Evolutionary conservation across 1,140 invertebrate species (phyloP), one percentile per base, ranked within the genome.

Genomic region (Pogonognathellus flavescens): DNA sequence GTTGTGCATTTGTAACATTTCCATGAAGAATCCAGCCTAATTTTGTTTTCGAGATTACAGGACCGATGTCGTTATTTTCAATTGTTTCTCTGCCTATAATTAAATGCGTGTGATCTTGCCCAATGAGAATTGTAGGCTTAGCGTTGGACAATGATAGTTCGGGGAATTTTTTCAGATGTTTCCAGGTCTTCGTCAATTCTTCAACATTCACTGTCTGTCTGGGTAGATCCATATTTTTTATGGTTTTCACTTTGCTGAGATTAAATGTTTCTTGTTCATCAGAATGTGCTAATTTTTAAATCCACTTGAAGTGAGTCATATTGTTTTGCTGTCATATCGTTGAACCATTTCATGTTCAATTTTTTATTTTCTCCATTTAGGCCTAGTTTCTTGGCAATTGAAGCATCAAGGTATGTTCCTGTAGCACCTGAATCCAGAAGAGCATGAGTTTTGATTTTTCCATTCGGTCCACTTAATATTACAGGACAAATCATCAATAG

Each of bases 1-100:
- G n/a, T n/a, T 31, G 5, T 31, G 50, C 41, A n/a, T 18, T 4
- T 18, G 5, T 16, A 14, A 11, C 49, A 49, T 82, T 82, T 14
- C 82, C 82, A 62, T 83, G 82, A 60, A 83, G 14, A 8, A 83
- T 55, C 82, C 82, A 83, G 52, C 53, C 82, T 53, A 83, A 62
- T 20, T 7, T n/a, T 10, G 82, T 83, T 16, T 52, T 18, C 8
- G 41, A 3, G 6, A 41, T 41, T 41, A 41, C 31, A 3, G 31
- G 31, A 41, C 31, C 31, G 6, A 3, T 41, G 2, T 41, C 6
- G 6, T 41, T 1, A 41, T 3, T 41, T 41, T 41, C 31, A 3
- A 41, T 41, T 1, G 1, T 41, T 41, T 41, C 31, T 41, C 31
- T 41, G 2, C 31, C 31, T 3, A 41, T 1, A 6, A 41, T 41